Percentiles rank a stretch among this genome's conserved stretches.
Evolutionary conservation across 2,113 vertebrate genomes (phyloP).

Genomic region (Blennius ocellaris): DNA sequence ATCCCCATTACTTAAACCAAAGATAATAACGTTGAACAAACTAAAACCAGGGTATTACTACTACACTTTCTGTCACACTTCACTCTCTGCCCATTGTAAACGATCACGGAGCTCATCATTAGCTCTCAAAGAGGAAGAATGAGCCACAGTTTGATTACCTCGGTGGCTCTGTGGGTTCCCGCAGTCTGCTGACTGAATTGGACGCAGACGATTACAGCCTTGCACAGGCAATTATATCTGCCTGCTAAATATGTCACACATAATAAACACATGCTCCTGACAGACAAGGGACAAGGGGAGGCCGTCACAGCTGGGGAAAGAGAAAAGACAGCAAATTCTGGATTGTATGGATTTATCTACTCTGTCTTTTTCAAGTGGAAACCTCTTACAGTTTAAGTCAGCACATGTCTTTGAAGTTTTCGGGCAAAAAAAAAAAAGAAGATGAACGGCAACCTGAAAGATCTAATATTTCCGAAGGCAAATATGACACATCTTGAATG

Average conservation of each 20-base stretch:
- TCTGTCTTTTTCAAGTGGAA: constrained; percentile 35
- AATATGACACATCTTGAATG: constrained; percentile 4
- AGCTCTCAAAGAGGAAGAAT: constrained; percentile 66
- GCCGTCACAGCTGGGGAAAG: constrained; percentile 41
- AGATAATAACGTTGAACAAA: constrained; percentile 25
- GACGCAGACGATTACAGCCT: constrained; percentile 72
- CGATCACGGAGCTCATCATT: constrained; percentile 69
- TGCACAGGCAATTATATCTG: constrained; percentile 76
- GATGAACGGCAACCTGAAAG: constrained; percentile 10
- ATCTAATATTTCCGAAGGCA: not conserved
- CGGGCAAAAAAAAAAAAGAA: constrained; percentile 22
- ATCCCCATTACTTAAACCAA: constrained; percentile 21
- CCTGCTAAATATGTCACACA: constrained; percentile 79
- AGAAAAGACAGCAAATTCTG: constrained; percentile 42
- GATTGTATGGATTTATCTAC: constrained; percentile 47
- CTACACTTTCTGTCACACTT: constrained; percentile 51
- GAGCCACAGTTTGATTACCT: constrained; percentile 71
- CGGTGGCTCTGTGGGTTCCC: constrained; percentile 61
- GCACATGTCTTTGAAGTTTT: constrained; percentile 33
- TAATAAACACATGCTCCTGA: constrained; percentile 76
- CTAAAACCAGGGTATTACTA: constrained; percentile 33
- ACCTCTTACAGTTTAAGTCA: constrained; percentile 36
- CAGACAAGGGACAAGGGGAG: constrained; percentile 58
- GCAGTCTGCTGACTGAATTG: constrained; percentile 67
- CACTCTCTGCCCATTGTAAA: constrained; percentile 52